Percentiles rank a stretch among this genome's conserved stretches.
phyloP scores from a whole-genome alignment of 2,797 vertebrate genomes.

The Danionella dracula region DNA sequence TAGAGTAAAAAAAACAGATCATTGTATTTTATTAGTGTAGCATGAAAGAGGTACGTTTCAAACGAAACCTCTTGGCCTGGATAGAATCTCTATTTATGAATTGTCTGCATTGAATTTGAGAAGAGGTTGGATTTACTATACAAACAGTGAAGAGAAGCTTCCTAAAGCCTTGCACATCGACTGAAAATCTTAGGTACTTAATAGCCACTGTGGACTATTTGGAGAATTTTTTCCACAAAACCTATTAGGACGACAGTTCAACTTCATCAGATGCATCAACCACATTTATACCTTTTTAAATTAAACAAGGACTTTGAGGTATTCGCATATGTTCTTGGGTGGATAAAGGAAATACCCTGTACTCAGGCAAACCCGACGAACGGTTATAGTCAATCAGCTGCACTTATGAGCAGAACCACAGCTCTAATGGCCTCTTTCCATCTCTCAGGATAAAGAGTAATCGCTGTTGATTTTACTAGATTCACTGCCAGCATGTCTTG shows the following conservation, averaged over 20 bases:
- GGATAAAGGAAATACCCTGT: constrained; percentile 44
- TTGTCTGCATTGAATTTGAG: not conserved
- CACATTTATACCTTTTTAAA: constrained; percentile 57
- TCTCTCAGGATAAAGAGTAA: constrained; percentile 56
- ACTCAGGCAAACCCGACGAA: constrained; percentile 50
- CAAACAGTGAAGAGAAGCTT: no score
- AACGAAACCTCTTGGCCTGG: not conserved
- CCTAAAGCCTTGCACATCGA: no score
- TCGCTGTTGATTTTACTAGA: constrained; percentile 7
- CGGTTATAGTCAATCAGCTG: constrained; percentile 58
- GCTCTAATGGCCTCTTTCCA: constrained; percentile 52
- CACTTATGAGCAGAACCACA: constrained; percentile 65
- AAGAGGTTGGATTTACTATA: no score
- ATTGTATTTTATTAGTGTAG: not conserved
- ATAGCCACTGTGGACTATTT: constrained; percentile 32
- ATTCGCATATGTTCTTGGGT: constrained; percentile 56
- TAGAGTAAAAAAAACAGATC: not conserved
- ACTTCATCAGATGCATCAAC: constrained; percentile 62
- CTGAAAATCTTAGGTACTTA: not conserved
- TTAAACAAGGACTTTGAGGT: constrained; percentile 56
- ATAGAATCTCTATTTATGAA: not conserved
- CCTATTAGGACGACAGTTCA: constrained; percentile 63
- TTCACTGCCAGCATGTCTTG: constrained; percentile 50
- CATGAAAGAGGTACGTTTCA: not conserved
- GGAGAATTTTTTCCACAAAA: constrained; percentile 63